Conservation (phyloP, 2,888 invertebrate species). For the Rhopalosiphum nymphaeae region DNA sequence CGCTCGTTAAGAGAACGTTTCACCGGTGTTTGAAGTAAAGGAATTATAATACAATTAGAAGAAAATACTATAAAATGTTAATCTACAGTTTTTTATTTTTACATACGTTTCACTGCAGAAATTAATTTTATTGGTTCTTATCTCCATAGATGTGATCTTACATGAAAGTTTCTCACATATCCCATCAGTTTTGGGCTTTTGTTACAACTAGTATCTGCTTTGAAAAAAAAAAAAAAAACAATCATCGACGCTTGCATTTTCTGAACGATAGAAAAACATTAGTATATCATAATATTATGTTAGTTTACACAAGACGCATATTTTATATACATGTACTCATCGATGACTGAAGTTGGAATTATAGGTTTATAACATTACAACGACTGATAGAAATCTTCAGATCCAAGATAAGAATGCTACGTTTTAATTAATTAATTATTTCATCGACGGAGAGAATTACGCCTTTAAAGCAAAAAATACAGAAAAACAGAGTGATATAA, state of each 20-base stretch:
- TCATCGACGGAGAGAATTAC: background rate
- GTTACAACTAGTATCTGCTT: background rate
- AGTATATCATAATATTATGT: background rate
- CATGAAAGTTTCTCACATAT: background rate
- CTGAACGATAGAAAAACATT: background rate
- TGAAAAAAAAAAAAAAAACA: background rate
- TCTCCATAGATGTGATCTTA: background rate
- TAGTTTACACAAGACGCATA: background rate
- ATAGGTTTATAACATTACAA: background rate
- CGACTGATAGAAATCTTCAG: background rate
- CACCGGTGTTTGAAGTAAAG: background rate
- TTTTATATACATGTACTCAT: background rate
- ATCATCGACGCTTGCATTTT: background rate
- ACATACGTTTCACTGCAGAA: background rate
- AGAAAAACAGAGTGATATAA: no score
- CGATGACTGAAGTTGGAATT: background rate
- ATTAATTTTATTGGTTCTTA: background rate
- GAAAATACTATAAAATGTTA: background rate
- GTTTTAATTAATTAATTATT: background rate
- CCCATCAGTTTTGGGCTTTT: background rate
- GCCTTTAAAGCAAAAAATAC: no score
- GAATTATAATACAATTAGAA: background rate
- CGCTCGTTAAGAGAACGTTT: background rate
- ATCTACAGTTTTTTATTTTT: background rate
- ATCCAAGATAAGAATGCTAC: background rate